Conservation (phyloP, 2,797 vertebrate species). For the Sebastes miniatus region DNA sequence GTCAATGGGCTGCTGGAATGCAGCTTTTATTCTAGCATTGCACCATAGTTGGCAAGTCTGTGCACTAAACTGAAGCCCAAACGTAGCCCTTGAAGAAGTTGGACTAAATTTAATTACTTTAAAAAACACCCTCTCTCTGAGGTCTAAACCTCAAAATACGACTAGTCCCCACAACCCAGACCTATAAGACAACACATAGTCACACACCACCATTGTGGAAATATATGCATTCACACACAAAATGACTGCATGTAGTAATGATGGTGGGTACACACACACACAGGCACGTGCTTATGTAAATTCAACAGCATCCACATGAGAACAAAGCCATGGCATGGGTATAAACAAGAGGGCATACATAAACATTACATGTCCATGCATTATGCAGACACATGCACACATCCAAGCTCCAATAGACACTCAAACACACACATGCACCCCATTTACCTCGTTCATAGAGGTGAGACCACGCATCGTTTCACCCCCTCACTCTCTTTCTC, state of each 20-base stretch:
- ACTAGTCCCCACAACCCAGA: neutral
- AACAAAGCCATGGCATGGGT: slow-evolving; percentile 69
- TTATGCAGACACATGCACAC: slow-evolving; percentile 70
- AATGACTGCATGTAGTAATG: slow-evolving; percentile 14
- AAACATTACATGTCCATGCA: slow-evolving; percentile 69
- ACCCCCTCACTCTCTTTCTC: slow-evolving; percentile 56
- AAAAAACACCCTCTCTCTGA: neutral
- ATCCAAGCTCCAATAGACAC: slow-evolving; percentile 46
- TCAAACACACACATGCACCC: slow-evolving; percentile 53
- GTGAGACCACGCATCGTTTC: slow-evolving; percentile 76
- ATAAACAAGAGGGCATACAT: slow-evolving; percentile 69
- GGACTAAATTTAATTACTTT: neutral
- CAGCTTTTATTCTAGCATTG: neutral
- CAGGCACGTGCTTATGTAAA: slow-evolving; percentile 51
- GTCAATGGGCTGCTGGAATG: neutral
- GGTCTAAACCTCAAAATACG: neutral
- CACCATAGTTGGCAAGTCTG: neutral
- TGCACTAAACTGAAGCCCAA: neutral
- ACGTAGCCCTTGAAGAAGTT: neutral
- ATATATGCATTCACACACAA: slow-evolving; percentile 18
- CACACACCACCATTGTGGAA: neutral
- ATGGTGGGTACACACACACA: slow-evolving; percentile 6
- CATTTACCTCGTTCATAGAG: slow-evolving; percentile 62
- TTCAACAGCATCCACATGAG: slow-evolving; percentile 50
- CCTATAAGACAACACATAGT: neutral